Base-by-base conservation (phyloP, 2,797 vertebrate genomes). In the Fringilla coelebs region DNA sequence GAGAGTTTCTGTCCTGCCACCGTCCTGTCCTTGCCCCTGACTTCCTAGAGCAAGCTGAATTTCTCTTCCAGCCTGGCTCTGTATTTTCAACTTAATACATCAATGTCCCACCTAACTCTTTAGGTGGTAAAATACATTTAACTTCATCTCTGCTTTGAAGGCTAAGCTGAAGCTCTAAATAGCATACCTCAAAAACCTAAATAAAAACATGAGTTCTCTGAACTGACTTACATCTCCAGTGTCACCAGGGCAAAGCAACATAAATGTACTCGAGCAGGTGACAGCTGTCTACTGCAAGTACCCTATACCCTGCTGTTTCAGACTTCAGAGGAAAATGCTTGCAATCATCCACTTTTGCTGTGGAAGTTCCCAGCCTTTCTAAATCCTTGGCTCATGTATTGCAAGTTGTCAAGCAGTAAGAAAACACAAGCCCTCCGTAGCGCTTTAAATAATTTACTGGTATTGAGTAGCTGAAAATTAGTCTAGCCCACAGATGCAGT, bases 391-490 rank as follows among this genome's bases (percentile, higher is more conserved):
- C 11, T 81, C 41, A 29, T 49, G 6, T 70, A 83, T 58, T 4
- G 2, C 43, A 55, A 73, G 22, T n/a, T 91, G 65, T 88, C 76
- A 70, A 82, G 76, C 1, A 4, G 18, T n/a, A 90, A 76, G 68
- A 90, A 95, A 91, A 76, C 17, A 46, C 28, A 73, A 52, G 20
- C 77, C 25, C 43, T 85, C 43, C 1, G 3, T 38, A n/a, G 28
- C 20, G 15, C 60, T 89, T 91, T 85, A 91, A 89, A 85, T 89
- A 79, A 93, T 90, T 82, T 90, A 73, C 61, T 79, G 34, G 62
- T 90, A 88, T 55, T 1, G 10, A 90, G 57, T 62, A 45, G 58
- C 51, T 87, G 81, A 82, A 90, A 91, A 82, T 88, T 83, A 89
- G 34, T 41, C 26, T 61, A 67, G 17, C 11, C 41, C 28, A 62